These are phyloP conservation scores for Trematomus bernacchii DNA, from an alignment of 2,797 vertebrate genomes.

Conservation along the genomic window DNA sequence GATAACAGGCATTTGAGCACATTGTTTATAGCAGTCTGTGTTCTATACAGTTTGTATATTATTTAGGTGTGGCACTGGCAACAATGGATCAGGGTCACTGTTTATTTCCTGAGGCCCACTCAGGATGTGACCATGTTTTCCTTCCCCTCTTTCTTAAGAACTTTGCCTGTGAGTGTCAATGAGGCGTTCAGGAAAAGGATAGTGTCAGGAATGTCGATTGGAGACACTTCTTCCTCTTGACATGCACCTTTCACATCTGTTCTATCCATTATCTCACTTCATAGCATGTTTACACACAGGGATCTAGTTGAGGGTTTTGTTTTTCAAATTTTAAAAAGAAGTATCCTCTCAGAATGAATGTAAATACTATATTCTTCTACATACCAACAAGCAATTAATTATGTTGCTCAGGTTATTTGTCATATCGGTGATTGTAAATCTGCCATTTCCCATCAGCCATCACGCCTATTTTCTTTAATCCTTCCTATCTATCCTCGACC, in stretches of 20 bases:
- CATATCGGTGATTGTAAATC: slow-evolving; percentile 10
- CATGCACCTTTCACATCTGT: slow-evolving; percentile 46
- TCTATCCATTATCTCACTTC: slow-evolving; percentile 18
- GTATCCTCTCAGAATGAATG: neutral
- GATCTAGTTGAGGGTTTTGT: neutral
- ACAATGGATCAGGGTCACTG: slow-evolving; percentile 67
- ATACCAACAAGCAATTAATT: neutral
- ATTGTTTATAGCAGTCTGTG: slow-evolving; percentile 28
- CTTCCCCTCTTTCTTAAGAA: slow-evolving; percentile 56
- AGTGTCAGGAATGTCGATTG: slow-evolving; percentile 18
- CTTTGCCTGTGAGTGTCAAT: slow-evolving; percentile 27
- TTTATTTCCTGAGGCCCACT: slow-evolving; percentile 52
- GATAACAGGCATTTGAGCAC: slow-evolving; percentile 16
- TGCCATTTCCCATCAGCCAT: neutral
- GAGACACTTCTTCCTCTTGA: slow-evolving; percentile 18
- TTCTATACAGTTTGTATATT: slow-evolving; percentile 40
- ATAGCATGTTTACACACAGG: neutral
- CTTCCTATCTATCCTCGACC: slow-evolving; percentile 48
- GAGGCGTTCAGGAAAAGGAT: slow-evolving; percentile 30
- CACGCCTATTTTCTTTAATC: slow-evolving; percentile 51
- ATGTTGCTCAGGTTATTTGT: neutral
- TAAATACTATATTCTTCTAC: neutral
- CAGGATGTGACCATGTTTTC: slow-evolving; percentile 62
- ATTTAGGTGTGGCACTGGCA: slow-evolving; percentile 43
- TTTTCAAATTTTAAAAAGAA: neutral